These are phyloP conservation scores for Eupeodes luniger DNA, from an alignment of 2,888 invertebrate genomes.

Conservation along the genomic window DNA sequence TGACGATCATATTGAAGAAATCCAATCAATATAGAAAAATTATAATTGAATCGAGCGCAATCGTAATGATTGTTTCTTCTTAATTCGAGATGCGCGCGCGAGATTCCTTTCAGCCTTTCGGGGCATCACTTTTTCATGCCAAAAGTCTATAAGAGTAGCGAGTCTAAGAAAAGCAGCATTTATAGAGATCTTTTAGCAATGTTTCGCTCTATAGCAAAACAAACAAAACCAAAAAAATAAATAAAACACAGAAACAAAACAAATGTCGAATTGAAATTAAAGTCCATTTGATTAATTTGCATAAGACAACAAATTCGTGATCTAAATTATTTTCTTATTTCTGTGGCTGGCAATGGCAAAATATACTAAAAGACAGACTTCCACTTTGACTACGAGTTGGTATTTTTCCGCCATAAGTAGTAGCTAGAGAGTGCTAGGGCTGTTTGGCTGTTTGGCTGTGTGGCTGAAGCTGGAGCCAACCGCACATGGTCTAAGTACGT, in stretches of 20 bases:
- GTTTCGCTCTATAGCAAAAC: neutral
- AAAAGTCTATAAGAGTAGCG: too few relatives aligned
- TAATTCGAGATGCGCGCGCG: conserved; percentile 59
- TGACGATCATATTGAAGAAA: too few relatives aligned
- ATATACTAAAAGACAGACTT: too few relatives aligned
- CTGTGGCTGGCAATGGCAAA: conserved; percentile 7
- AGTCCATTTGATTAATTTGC: conserved; percentile 84
- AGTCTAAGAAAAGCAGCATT: too few relatives aligned
- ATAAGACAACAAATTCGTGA: conserved; percentile 84
- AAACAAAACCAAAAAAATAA: conserved; percentile 33
- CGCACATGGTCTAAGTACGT: conserved; percentile 15
- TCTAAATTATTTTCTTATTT: conserved; percentile 82
- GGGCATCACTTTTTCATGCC: conserved; percentile 24
- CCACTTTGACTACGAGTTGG: too few relatives aligned
- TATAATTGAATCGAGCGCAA: conserved; percentile 73
- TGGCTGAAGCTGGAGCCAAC: neutral
- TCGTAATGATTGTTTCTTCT: conserved; percentile 63
- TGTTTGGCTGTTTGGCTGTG: too few relatives aligned
- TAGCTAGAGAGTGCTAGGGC: too few relatives aligned
- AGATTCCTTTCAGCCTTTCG: conserved; percentile 63
- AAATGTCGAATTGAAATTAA: conserved; percentile 76
- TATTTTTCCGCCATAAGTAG: too few relatives aligned
- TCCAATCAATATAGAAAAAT: conserved; percentile 73
- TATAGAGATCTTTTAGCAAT: neutral
- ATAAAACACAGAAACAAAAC: conserved; percentile 52